A percentile compares a stretch with the other conserved stretches of the same genome.
Evolutionary conservation across 2,888 invertebrate genomes (phyloP).

Genomic region (Spilarctia lutea): DNA sequence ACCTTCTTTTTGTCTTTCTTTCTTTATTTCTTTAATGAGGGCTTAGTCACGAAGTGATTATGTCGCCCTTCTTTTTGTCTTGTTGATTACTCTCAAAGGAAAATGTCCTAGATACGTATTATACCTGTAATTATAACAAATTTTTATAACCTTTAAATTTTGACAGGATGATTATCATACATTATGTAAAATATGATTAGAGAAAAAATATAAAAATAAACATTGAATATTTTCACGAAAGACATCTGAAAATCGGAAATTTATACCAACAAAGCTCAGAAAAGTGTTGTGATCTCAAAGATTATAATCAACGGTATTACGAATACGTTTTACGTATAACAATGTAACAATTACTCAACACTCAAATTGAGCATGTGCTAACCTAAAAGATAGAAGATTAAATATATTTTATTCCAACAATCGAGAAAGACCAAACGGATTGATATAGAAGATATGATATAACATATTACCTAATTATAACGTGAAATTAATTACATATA

Average conservation of each 20-base stretch:
- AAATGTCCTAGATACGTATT: background rate
- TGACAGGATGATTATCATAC: background rate
- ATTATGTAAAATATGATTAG: too few species aligned
- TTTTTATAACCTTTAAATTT: background rate
- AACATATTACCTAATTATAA: background rate
- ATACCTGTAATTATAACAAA: background rate
- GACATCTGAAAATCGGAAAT: too few species aligned
- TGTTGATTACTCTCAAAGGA: background rate
- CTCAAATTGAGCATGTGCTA: too few species aligned
- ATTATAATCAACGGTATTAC: too few species aligned
- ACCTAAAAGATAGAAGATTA: background rate
- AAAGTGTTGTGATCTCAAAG: too few species aligned
- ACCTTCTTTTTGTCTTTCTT: background rate
- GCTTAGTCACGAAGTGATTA: too few species aligned
- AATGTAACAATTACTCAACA: too few species aligned
- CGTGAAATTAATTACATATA: background rate
- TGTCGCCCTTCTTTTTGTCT: background rate
- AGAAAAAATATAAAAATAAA: too few species aligned
- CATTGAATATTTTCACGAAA: too few species aligned
- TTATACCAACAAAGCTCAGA: too few species aligned
- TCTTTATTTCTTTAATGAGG: too few species aligned
- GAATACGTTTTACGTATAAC: too few species aligned
- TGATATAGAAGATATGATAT: background rate
- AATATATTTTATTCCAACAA: background rate
- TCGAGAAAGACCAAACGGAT: background rate